Percentiles rank a stretch among this genome's conserved stretches.
Evolutionary conservation across 1,140 invertebrate species (phyloP).

Genomic region (Potamilus streckersoni): DNA sequence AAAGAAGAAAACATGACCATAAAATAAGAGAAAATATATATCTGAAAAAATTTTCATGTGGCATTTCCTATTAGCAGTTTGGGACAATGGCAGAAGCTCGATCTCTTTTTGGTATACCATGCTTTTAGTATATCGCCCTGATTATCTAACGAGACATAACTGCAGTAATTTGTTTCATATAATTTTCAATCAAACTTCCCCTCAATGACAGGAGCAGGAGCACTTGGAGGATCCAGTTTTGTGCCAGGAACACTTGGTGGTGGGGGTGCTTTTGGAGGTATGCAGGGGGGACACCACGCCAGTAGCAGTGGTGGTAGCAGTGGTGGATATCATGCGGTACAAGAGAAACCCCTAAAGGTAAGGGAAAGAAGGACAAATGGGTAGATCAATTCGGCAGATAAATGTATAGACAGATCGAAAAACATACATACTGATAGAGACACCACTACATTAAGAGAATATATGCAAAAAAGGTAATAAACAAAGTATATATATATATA

Average conservation of each 20-base stretch:
- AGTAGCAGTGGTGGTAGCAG: neutral
- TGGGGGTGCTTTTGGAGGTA: slow-evolving; percentile 23
- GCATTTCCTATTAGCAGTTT: too few relatives aligned
- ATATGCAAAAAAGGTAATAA: too few relatives aligned
- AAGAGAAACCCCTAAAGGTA: slow-evolving; percentile 34
- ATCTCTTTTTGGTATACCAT: neutral
- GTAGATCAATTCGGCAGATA: too few relatives aligned
- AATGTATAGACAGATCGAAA: too few relatives aligned
- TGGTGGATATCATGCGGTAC: slow-evolving; percentile 10
- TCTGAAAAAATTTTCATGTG: too few relatives aligned
- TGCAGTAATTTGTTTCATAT: neutral
- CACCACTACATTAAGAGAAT: too few relatives aligned
- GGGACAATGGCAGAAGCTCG: too few relatives aligned
- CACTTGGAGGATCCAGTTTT: slow-evolving; percentile 30
- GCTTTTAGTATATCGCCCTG: neutral
- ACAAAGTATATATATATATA: too few relatives aligned
- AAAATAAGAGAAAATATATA: too few relatives aligned
- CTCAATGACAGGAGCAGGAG: slow-evolving; percentile 11
- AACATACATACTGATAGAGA: too few relatives aligned
- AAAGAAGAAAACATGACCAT: too few relatives aligned
- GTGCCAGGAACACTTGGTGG: slow-evolving; percentile 34
- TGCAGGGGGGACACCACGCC: slow-evolving; percentile 2
- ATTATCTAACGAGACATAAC: neutral
- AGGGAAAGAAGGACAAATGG: neutral
- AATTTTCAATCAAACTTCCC: neutral